Percentiles rank a stretch among this genome's conserved stretches.
These are phyloP conservation scores for Oxyscelio sp. DNA, from an alignment of 2,888 invertebrate species.

Conservation along the genomic window DNA sequence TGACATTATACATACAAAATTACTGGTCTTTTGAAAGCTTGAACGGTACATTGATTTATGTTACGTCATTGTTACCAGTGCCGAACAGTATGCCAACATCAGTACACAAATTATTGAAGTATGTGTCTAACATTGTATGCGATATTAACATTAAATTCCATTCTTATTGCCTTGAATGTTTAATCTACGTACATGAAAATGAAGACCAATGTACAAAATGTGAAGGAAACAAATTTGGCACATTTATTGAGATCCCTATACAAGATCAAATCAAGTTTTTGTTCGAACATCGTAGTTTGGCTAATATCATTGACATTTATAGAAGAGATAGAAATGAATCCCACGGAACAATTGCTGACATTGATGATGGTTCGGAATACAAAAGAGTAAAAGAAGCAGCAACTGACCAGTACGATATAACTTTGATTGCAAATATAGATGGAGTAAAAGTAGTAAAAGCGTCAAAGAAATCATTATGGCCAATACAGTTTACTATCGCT, in stretches of 20 bases:
- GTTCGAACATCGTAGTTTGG: conserved; percentile 8
- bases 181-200: neutral
- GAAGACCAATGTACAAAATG: neutral
- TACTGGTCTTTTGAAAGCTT: neutral
- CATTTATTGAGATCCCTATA: conserved; percentile 8
- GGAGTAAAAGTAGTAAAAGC: conserved; percentile 11
- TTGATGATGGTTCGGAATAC: neutral
- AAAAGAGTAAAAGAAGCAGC: neutral
- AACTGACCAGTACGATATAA: conserved; percentile 1
- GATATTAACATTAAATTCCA: neutral
- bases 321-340: neutral
- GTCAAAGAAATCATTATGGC: conserved; percentile 15
- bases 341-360: neutral
- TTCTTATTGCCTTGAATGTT: neutral
- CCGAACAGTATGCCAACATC: conserved; percentile 3
- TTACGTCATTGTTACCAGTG: neutral
- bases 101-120: neutral
- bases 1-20: neutral
- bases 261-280: conserved; percentile 12
- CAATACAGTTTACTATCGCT: conserved; percentile 24
- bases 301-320: neutral
- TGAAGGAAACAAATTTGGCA: neutral
- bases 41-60: neutral
- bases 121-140: neutral
- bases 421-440: conserved; percentile 26